Percentiles rank a stretch among this genome's conserved stretches.
Conservation (phyloP, 2,113 vertebrate species). For the Colaptes auratus region DNA sequence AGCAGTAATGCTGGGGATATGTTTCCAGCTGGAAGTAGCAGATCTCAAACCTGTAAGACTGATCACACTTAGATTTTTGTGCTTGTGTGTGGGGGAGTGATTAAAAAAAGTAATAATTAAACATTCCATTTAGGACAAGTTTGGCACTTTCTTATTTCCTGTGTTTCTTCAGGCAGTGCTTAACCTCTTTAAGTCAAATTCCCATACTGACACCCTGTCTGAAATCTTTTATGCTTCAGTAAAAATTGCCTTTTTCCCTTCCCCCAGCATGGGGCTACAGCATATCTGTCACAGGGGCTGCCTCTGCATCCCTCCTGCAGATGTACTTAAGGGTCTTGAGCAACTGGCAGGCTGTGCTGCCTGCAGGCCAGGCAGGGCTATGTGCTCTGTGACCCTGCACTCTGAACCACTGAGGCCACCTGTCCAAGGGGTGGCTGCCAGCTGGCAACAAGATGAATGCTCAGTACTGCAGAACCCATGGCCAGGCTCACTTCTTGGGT, state of each 20-base stretch:
- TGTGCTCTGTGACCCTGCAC: neutral
- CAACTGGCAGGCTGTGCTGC: neutral
- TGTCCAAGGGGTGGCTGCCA: neutral
- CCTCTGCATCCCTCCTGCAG: neutral
- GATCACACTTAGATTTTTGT: neutral
- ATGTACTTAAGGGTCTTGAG: neutral
- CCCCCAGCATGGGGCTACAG: neutral
- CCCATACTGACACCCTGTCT: neutral
- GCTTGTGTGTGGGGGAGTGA: neutral
- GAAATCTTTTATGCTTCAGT: neutral
- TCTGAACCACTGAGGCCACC: neutral
- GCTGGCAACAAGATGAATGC: neutral
- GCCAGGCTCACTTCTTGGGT: neutral
- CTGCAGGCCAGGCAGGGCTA: neutral
- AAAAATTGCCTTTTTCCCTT: neutral
- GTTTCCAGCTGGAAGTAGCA: constrained; percentile 18
- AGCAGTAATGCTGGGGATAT: neutral
- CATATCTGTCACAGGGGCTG: fast-evolving
- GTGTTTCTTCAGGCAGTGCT: neutral
- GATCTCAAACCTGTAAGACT: neutral
- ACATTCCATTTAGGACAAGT: neutral
- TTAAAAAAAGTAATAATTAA: neutral
- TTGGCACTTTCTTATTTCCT: neutral
- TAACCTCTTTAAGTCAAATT: neutral
- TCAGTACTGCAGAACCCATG: neutral